Evolutionary conservation across 2,888 invertebrate species (phyloP).

Genomic region (Notodonta ziczac): DNA sequence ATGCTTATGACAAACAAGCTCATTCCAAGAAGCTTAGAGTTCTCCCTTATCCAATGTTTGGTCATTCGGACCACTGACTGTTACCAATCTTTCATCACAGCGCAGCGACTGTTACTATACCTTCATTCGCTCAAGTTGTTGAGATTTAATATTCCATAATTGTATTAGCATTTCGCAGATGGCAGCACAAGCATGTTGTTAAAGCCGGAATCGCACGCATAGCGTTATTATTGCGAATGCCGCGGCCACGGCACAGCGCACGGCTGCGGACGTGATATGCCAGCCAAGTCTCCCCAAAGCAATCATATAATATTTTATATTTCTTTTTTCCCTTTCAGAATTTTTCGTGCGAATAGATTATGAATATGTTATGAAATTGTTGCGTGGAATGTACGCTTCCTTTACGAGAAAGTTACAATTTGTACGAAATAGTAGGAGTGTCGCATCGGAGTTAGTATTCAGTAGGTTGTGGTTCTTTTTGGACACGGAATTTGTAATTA

Average conservation of each 20-base stretch:
- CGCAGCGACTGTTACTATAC: not conserved
- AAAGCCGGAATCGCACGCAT: not conserved
- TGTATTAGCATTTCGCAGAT: not conserved
- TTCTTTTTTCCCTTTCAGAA: not conserved
- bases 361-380: constrained; percentile 4
- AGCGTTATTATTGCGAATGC: not conserved
- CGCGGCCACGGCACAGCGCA: not conserved
- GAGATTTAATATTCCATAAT: not conserved
- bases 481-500: too few relatives aligned
- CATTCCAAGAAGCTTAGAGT: too few relatives aligned
- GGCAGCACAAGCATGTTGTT: not conserved
- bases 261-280: not conserved
- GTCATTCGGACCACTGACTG: too few relatives aligned
- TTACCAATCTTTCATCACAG: too few relatives aligned
- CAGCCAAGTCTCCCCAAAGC: not conserved
- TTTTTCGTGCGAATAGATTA: not conserved
- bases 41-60: too few relatives aligned
- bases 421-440: not conserved
- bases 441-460: too few relatives aligned
- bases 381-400: not conserved
- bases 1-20: too few relatives aligned
- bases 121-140: not conserved
- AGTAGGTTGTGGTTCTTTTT: too few relatives aligned
- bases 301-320: not conserved
- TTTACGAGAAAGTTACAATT: not conserved